Percentiles rank a stretch among this genome's conserved stretches.
Evolutionary conservation across 2,797 vertebrate species (phyloP).

Genomic region (Hapalemur alaotrensis): DNA sequence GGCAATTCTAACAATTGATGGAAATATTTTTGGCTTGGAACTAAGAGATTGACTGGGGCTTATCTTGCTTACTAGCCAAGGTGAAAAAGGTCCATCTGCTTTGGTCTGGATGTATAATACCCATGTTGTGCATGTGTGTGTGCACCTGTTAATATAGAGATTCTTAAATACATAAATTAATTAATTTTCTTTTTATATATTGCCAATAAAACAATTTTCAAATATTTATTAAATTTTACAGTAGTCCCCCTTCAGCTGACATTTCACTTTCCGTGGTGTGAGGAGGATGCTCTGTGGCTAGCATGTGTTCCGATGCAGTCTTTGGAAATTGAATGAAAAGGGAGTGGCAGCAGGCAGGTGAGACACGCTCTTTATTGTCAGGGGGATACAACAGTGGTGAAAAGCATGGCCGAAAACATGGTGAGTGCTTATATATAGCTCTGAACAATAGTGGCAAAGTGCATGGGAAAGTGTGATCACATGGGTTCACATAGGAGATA

Average conservation of each 20-base stretch:
- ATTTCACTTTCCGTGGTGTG: background rate
- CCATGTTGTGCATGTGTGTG: background rate
- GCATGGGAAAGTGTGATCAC: too few relatives aligned
- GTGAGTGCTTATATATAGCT: too few relatives aligned
- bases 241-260: rapidly evolving
- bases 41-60: background rate
- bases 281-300: too few relatives aligned
- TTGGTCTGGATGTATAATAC: background rate
- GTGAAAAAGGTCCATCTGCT: background rate
- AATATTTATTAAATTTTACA: background rate
- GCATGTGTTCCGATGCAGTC: too few relatives aligned
- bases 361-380: too few relatives aligned
- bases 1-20: background rate
- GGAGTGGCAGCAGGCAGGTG: too few relatives aligned
- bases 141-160: background rate
- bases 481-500: too few relatives aligned
- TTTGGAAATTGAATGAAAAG: too few relatives aligned
- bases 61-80: background rate
- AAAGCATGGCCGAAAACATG: too few relatives aligned
- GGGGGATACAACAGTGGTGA: too few relatives aligned
- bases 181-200: background rate
- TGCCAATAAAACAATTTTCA: background rate
- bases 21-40: background rate
- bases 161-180: background rate
- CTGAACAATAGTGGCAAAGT: too few relatives aligned